These are phyloP conservation scores for Tetragonula clypearis DNA, from an alignment of 1,140 invertebrate genomes.

Conservation along the genomic window DNA sequence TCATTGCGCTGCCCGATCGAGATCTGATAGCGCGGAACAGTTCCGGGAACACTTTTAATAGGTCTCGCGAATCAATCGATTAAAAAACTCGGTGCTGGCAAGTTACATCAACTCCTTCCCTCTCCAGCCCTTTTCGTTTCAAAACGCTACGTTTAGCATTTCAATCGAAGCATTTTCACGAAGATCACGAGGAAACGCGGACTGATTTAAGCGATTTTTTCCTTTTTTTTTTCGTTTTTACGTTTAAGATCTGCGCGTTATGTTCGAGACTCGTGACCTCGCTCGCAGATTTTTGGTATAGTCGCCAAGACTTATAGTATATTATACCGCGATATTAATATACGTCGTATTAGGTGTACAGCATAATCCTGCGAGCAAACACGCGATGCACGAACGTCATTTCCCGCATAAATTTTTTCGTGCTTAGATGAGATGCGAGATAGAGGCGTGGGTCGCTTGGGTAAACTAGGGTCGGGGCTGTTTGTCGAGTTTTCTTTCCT, in stretches of 20 bases:
- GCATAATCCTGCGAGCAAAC: constrained; percentile 33
- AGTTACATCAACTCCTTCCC: too few species aligned
- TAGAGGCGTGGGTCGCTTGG: constrained; percentile 1
- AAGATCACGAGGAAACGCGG: not conserved
- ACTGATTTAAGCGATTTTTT: not conserved
- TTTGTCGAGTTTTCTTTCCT: not conserved
- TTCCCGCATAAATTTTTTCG: constrained; percentile 26
- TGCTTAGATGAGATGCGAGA: constrained; percentile 14
- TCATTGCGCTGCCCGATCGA: too few species aligned
- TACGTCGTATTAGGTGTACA: constrained; percentile 21
- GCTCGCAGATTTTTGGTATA: not conserved
- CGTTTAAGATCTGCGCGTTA: not conserved
- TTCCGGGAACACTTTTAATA: not conserved
- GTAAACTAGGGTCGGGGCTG: not conserved
- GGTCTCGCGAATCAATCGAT: not conserved
- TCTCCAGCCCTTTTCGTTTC: not conserved
- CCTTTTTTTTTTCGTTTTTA: not conserved
- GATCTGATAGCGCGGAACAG: constrained; percentile 6
- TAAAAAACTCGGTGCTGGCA: not conserved
- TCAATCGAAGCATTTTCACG: not conserved
- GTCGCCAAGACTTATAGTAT: not conserved
- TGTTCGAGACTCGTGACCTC: not conserved
- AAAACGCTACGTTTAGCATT: not conserved
- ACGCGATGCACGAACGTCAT: constrained; percentile 39
- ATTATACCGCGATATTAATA: not conserved